Base-by-base conservation (phyloP, 2,888 invertebrate genomes). In the Drosophila prostipennis region DNA sequence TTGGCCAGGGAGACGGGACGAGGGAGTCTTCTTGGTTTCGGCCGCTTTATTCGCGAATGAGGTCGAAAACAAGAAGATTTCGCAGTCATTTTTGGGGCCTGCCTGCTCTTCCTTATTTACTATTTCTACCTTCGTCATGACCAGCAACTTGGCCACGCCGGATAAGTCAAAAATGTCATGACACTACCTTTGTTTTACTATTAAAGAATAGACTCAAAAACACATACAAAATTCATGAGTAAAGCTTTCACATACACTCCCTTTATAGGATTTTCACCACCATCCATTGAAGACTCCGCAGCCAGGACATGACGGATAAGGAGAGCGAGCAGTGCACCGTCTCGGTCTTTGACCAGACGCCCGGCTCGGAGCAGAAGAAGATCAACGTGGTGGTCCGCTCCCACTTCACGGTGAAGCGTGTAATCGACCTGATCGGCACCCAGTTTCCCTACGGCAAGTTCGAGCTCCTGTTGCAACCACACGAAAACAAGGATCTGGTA, bases 341-440 rank as follows among this genome's bases (percentile, higher is more conserved):
- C 36, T 85, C 88, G 49, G 91, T 92, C 46, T 85, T 87, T 72
- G 91, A 92, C 75, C 91, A 89, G 76, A 90, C 91, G 59, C 91
- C 91, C 34, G 84, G 87, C 54, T 90, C 92, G 32, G 90, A 89
- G 63, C 90, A 90, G 57, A 91, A 90, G 74, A 92, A 90, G 81
- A 90, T 91, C 57, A 90, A 81, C 69, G 78, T 92, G 43, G 88
- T 91, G 29, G 91, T 92, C 7, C 90, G 91, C 14, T 84, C 90
- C 29, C 83, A 83, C 26, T 89, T 87, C 42, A 91, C 91, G 32
- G 91, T 92, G 29, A 80, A 85, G 40, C 90, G 89, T 63, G 87
- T 92, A 6, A 91, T 92, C 51, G 74, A 77, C 16, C 80, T 91
- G 56, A 89, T 92, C 54, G 82, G 79, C 61, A 91, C 89, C 72